phyloP scores from a whole-genome alignment of 37 sponge, comb jelly and placozoan species.

The Mnemiopsis leidyi region DNA sequence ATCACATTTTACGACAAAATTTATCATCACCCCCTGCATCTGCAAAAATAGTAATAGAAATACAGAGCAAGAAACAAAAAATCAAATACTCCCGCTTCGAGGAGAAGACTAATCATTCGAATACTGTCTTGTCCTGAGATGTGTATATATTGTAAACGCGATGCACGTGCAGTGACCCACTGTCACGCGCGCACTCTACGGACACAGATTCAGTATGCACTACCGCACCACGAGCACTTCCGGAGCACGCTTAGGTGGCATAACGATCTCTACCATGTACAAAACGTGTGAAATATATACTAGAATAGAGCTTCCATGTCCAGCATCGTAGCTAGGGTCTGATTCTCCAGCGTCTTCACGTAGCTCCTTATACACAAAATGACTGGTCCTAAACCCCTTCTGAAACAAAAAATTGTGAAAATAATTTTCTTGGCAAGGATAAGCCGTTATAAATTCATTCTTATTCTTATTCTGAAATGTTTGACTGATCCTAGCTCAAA shows the following conservation, averaged over 20 bases:
- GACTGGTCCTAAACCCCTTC: neutral
- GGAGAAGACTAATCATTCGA: neutral
- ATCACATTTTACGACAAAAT: neutral
- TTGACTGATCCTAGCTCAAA: too few species aligned
- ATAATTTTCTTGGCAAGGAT: too few species aligned
- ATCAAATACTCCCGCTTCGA: slow-evolving; percentile 27
- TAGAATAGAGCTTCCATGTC: neutral
- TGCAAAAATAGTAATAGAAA: slow-evolving; percentile 11
- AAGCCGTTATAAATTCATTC: too few species aligned
- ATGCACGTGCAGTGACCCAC: neutral
- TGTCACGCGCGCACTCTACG: neutral
- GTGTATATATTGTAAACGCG: neutral
- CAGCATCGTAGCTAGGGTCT: neutral
- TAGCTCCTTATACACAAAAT: neutral
- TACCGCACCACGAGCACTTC: neutral
- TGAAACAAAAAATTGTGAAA: neutral
- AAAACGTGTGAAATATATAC: neutral
- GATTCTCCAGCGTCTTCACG: neutral
- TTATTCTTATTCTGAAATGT: too few species aligned
- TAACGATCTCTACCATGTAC: neutral
- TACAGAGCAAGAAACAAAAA: slow-evolving; percentile 30
- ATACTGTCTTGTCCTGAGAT: neutral
- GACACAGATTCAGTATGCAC: neutral
- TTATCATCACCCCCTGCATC: neutral
- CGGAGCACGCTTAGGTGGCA: neutral